Percentiles rank a stretch among this genome's conserved stretches.
Conservation (phyloP, 1,140 invertebrate genomes). For the Notospermus geniculatus region DNA sequence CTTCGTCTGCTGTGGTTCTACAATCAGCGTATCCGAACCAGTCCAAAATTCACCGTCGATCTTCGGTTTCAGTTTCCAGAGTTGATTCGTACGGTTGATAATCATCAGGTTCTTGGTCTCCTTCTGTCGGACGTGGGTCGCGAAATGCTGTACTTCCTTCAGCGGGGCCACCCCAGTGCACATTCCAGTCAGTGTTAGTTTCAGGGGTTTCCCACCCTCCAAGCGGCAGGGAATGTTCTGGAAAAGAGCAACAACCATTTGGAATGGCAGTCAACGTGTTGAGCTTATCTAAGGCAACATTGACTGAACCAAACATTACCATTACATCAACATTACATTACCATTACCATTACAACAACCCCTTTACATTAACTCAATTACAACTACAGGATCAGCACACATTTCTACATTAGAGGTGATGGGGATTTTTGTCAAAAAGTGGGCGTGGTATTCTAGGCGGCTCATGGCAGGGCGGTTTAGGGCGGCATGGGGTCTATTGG, state of each 20-base stretch:
- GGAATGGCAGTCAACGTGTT: too few relatives aligned
- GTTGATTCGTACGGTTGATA: constrained; percentile 49
- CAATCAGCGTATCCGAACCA: constrained; percentile 47
- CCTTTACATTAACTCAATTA: too few relatives aligned
- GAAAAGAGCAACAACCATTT: constrained; percentile 5
- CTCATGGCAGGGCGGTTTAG: too few relatives aligned
- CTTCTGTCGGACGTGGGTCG: constrained; percentile 47
- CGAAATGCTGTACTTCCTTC: constrained; percentile 48
- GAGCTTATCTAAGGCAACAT: too few relatives aligned
- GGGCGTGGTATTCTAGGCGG: too few relatives aligned
- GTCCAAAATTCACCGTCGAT: constrained; percentile 54
- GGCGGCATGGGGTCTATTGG: too few relatives aligned
- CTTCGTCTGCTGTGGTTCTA: constrained; percentile 52
- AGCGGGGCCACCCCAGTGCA: constrained; percentile 45
- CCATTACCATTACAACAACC: too few relatives aligned
- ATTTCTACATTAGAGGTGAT: too few relatives aligned
- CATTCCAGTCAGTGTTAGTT: constrained; percentile 53
- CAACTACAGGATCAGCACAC: too few relatives aligned
- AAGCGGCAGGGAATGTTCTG: constrained; percentile 51
- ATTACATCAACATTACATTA: too few relatives aligned
- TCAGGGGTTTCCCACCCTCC: constrained; percentile 47
- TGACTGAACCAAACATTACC: too few relatives aligned
- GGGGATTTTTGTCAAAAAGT: too few relatives aligned
- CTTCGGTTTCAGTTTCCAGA: constrained; percentile 51
- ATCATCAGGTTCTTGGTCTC: constrained; percentile 49